Evolutionary conservation across 2,888 invertebrate genomes (phyloP), one percentile per base, ranked within the genome.

Genomic region (Plebejus melissa): DNA sequence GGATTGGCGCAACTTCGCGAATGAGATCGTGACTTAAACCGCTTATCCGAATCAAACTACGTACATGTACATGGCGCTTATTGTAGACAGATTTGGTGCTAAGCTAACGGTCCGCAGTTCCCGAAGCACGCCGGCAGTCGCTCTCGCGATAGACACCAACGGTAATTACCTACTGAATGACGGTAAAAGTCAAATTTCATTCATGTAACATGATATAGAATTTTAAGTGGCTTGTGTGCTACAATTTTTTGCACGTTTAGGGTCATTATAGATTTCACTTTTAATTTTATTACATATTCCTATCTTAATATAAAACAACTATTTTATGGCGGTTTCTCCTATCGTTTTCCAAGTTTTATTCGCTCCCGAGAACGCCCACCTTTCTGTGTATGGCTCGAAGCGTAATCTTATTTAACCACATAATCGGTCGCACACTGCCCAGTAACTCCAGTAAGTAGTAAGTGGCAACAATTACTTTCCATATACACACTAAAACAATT

Each of bases 51-150:
- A 90, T 90, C 89, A 88, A 87, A 88, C 85, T 85, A 87, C 85
- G 84, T 32, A 32, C 32, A 1, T 22, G 22, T 80, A 84, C 83
- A 84, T 82, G 84, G 86, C 87, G 85, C 85, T 87, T 87, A 90
- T 90, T 90, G 90, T 89, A 88, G 87, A 90, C 90, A 91, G 92
- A 91, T 93, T 93, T 90, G 90, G 91, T 86, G 91, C 87, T 88
- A 88, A 87, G 85, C 83, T 79, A 79, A 80, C 81, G 82, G 85
- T 83, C 81, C 82, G 81, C 81, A 79, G 79, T 82, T 81, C 82
- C 83, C 79, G 80, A 79, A 82, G 83, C 86, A 83, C 85, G 84
- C 81, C 79, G 81, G 84, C 87, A 84, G 85, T 86, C 84, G 86
- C 83, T 83, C 82, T 81, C 85, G 85, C 85, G 83, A 88, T 85